Evolutionary conservation across 2,113 vertebrate genomes (phyloP), one percentile per base, ranked within the genome.

Genomic region (Saccopteryx bilineata): DNA sequence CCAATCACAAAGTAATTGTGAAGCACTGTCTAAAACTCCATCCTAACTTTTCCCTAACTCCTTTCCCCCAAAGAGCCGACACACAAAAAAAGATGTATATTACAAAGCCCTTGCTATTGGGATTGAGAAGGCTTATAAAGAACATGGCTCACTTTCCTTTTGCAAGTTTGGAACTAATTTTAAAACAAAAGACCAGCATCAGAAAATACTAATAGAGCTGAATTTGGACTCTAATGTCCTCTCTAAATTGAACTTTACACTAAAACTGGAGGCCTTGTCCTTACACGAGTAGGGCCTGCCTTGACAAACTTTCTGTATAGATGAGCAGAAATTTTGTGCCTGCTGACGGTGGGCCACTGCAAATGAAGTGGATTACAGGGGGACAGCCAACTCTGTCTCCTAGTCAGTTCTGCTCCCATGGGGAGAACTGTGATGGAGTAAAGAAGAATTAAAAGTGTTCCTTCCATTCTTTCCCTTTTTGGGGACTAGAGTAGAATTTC

Each of bases 1-100:
- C 74, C 48, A 50, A 48, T 94, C 33, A 80, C 52, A 87, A 69
- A 93, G 65, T 79, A 91, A n/a, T 74, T 96, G 15, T 31, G 39
- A 87, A 90, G 18, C 54, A 84, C 31, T 78, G n/a, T 58, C 24
- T 50, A 58, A 87, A 5, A 83, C 46, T 39, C 28, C 78, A n/a
- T 74, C 33, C 50, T 71, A 46, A 24, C 23, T 93, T 93, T 72
- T 92, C 72, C 26, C 19, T 65, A 78, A 48, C 48, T n/a, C 46
- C 11, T 54, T 95, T 84, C 2, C 15, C 28, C 28, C 10, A 63
- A 93, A 89, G 5, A 66, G 72, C 23, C 63, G 60, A 56, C 56
- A 74, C 56, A 58, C 56, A 58, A 15, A 58, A 61, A 78, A 68
- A 90, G 23, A 63, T 58, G 28, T 74, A 17, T 91, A 72, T 79